Base-by-base conservation (phyloP, 2,797 vertebrate species). In the Pseudochromis fuscus region DNA sequence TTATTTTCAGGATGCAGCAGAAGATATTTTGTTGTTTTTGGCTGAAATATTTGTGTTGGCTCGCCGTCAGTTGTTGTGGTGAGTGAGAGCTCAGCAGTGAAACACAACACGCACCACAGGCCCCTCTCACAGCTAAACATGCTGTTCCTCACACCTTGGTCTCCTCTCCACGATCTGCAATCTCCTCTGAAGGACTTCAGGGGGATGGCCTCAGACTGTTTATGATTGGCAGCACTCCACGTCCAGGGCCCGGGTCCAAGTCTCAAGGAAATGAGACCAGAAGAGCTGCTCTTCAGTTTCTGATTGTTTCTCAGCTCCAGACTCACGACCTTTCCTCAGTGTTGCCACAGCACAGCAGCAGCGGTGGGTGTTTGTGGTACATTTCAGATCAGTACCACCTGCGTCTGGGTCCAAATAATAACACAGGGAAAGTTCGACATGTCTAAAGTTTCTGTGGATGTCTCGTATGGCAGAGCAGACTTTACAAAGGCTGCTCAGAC, bases 401-500 rank as follows among this genome's bases (percentile, higher is more conserved):
- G 24, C 40, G 51, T 60, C 49, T 66, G n/a, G 30, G 35, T 28
- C 35, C 16, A 49, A 45, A 52, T 67, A 51, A 63, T 50, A 67
- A 62, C 28, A 55, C 8, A 49, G 7, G 55, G 4, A 23, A 62
- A 72, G 72, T 64, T 75, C 51, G 46, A 42, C 65, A 77, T 60
- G 53, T 58, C 11, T 55, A 28, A 70, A 49, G 65, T 72, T 55
- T 77, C 38, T 25, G 37, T 18, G 58, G 9, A 46, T 78, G 27
- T 68, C 58, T 60, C 50, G 45, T 60, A 37, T 53, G 45, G 44
- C 40, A 30, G 57, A 52, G 45, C 53, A 76, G 37, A 75, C 42
- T 67, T 67, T 60, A 68, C 59, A 84, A 67, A 83, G 67, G 31
- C 69, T 52, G 64, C 53, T 72, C 45, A 75, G 44, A 66, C 65